Evolutionary conservation across 2,113 vertebrate genomes (phyloP).

Genomic region (Ginglymostoma cirratum): DNA sequence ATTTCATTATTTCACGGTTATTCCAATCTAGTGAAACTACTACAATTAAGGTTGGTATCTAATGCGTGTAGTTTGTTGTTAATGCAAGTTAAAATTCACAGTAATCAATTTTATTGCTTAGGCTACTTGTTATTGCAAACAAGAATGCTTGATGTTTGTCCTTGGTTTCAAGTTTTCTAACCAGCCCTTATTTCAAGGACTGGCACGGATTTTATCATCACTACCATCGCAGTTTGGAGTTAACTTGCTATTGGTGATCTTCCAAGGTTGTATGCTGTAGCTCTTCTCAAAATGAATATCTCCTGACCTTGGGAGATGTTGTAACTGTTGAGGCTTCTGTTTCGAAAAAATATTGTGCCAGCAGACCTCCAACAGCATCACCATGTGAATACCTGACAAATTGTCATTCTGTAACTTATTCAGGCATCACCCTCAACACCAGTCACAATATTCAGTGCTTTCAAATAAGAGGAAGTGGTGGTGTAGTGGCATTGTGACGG

Average conservation of each 20-base stretch:
- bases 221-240: not conserved
- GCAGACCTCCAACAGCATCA: not conserved
- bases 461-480: not conserved
- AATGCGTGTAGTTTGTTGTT: not conserved
- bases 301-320: not conserved
- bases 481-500: too few species aligned
- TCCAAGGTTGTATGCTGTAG: not conserved
- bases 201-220: not conserved
- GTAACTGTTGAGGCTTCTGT: not conserved
- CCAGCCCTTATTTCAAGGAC: not conserved
- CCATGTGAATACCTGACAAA: not conserved
- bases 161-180: not conserved
- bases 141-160: not conserved
- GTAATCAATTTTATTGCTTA: not conserved
- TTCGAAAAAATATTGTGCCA: not conserved
- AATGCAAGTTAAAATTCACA: not conserved
- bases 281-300: not conserved
- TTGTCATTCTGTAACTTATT: not conserved
- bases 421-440: not conserved
- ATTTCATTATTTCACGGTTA: not conserved
- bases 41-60: not conserved
- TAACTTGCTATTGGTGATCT: not conserved
- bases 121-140: not conserved
- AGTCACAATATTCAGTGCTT: not conserved
- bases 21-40: not conserved